A percentile compares a stretch with the other conserved stretches of the same genome.
phyloP scores from a whole-genome alignment of 2,888 invertebrate species.

The Brachypalpus laphriformis region DNA sequence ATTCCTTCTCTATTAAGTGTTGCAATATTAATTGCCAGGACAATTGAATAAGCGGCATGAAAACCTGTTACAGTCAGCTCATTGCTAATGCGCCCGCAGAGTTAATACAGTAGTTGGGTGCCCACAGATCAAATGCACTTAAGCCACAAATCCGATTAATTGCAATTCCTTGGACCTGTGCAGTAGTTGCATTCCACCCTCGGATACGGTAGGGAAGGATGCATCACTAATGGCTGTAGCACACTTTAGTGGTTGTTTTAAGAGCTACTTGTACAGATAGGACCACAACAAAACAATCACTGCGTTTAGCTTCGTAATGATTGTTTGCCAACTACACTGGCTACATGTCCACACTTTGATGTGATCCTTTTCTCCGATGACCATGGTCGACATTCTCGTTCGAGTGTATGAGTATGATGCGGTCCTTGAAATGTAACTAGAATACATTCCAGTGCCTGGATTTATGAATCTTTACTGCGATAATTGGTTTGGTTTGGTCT shows the following conservation, averaged over 20 bases:
- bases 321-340: slow-evolving; percentile 12
- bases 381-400: neutral
- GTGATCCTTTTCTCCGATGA: neutral
- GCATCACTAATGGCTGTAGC: neutral
- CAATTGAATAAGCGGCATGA: neutral
- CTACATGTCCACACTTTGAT: neutral
- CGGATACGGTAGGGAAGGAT: neutral
- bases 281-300: slow-evolving; percentile 53
- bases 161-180: slow-evolving; percentile 14
- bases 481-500: slow-evolving; percentile 36
- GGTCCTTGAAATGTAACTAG: slow-evolving; percentile 2
- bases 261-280: neutral
- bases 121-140: slow-evolving; percentile 46
- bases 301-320: slow-evolving; percentile 31
- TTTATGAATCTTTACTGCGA: slow-evolving; percentile 32
- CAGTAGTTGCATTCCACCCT: neutral
- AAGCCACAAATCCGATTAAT: slow-evolving; percentile 57
- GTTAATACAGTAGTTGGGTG: slow-evolving; percentile 11
- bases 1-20: neutral
- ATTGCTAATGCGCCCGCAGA: slow-evolving; percentile 22
- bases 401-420: neutral
- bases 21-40: neutral
- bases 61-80: slow-evolving; percentile 23
- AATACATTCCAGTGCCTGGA: neutral
- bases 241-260: neutral